Evolutionary conservation across 2,113 vertebrate species (phyloP).

Genomic region (Emydocephalus ijimae): DNA sequence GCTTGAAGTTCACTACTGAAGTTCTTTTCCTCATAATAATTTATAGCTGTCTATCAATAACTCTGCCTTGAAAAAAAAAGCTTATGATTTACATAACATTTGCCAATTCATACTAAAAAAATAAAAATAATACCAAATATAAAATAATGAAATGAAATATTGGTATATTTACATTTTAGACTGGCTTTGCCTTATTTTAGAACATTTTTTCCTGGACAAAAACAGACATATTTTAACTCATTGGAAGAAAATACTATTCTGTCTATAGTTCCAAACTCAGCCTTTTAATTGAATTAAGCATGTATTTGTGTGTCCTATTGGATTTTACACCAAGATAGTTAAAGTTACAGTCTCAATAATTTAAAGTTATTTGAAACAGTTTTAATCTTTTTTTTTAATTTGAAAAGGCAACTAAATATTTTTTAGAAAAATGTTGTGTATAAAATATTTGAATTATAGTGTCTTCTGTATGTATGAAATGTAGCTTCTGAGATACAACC

Average conservation of each 20-base stretch:
- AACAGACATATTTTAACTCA: not conserved
- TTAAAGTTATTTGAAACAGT: slow-evolving; percentile 4
- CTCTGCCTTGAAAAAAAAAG: not conserved
- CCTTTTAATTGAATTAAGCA: not conserved
- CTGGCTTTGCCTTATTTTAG: not conserved
- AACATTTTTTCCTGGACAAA: not conserved
- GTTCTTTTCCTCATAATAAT: not conserved
- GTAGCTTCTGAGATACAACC: slow-evolving; percentile 23
- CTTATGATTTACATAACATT: not conserved
- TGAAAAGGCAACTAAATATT: not conserved
- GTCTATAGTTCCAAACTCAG: not conserved
- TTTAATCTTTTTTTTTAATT: slow-evolving; percentile 7
- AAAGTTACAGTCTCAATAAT: not conserved
- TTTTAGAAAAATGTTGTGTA: not conserved
- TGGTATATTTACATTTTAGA: not conserved
- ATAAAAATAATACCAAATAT: not conserved
- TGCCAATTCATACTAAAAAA: not conserved
- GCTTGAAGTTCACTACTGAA: not conserved
- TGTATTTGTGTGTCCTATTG: not conserved
- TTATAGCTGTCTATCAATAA: not conserved
- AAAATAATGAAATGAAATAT: not conserved
- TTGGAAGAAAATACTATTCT: not conserved
- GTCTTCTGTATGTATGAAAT: not conserved
- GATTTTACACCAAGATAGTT: not conserved
- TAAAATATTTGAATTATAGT: slow-evolving; percentile 1